A percentile compares a stretch with the other conserved stretches of the same genome.
Conservation (phyloP, 92 coral and sea anemone species). For the Isaurus tuberculatus region DNA sequence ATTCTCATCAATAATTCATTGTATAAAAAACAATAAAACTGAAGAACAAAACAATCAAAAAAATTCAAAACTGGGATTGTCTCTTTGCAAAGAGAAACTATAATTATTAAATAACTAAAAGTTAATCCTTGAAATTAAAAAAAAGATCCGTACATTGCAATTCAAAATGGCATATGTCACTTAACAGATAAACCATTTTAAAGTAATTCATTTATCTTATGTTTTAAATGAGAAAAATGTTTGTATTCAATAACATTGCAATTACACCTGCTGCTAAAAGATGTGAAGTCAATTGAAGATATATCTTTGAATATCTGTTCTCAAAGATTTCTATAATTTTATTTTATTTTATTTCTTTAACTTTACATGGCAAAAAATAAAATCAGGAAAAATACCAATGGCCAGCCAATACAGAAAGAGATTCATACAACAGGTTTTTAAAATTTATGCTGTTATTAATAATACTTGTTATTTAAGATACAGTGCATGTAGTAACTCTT, state of each 20-base stretch:
- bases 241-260: constrained; percentile 13
- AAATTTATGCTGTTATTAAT: too few species aligned
- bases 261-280: constrained; percentile 23
- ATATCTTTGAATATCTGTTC: too few species aligned
- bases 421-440: too few species aligned
- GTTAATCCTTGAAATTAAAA: not conserved
- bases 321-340: too few species aligned
- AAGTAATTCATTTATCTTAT: not conserved
- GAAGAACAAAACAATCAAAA: constrained; percentile 10
- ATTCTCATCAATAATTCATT: constrained; percentile 31
- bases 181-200: not conserved
- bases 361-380: too few species aligned
- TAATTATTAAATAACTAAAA: not conserved
- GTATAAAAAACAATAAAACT: constrained; percentile 7
- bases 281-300: not conserved
- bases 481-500: too few species aligned
- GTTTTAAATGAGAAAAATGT: not conserved
- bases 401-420: too few species aligned
- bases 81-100: not conserved
- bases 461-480: too few species aligned
- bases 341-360: too few species aligned
- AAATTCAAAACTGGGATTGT: constrained; percentile 5
- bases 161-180: not conserved
- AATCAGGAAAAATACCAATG: too few species aligned
- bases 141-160: not conserved